phyloP scores from a whole-genome alignment of 1,140 invertebrate species.

The Drosophila ironensis region DNA sequence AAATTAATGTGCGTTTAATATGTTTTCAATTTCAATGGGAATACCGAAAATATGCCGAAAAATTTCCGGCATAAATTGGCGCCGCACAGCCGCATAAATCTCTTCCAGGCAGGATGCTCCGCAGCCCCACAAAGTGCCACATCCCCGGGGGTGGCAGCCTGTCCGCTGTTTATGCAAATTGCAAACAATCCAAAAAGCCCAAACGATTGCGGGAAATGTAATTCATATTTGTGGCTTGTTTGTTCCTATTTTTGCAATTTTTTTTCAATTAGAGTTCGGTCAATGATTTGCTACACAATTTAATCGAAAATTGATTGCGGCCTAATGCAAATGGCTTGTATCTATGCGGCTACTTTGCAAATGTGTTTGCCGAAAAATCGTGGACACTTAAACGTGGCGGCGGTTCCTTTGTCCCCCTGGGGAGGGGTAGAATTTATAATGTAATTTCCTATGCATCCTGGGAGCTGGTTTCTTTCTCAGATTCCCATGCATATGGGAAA shows the following conservation, averaged over 20 bases:
- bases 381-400: neutral
- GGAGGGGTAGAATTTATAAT: slow-evolving; percentile 50
- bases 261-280: slow-evolving; percentile 47
- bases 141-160: slow-evolving; percentile 7
- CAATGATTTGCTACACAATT: slow-evolving; percentile 40
- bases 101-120: slow-evolving; percentile 19
- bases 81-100: slow-evolving; percentile 56
- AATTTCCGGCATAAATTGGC: slow-evolving; percentile 71
- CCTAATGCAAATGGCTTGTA: neutral
- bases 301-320: slow-evolving; percentile 37
- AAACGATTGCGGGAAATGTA: slow-evolving; percentile 31
- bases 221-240: slow-evolving; percentile 51
- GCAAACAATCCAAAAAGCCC: slow-evolving; percentile 26
- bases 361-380: slow-evolving; percentile 8
- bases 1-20: slow-evolving; percentile 73
- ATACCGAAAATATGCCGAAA: slow-evolving; percentile 54
- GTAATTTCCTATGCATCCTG: slow-evolving; percentile 48
- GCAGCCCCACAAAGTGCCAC: neutral
- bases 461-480: too few relatives aligned
- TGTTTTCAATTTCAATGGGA: slow-evolving; percentile 66
- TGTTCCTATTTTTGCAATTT: slow-evolving; percentile 24
- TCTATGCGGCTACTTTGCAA: neutral
- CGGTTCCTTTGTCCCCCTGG: slow-evolving; percentile 16
- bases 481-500: slow-evolving; percentile 23
- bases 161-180: slow-evolving; percentile 65